These are phyloP conservation scores for Bubo blakistoni DNA, from an alignment of 2,113 vertebrate species.

Conservation along the genomic window DNA sequence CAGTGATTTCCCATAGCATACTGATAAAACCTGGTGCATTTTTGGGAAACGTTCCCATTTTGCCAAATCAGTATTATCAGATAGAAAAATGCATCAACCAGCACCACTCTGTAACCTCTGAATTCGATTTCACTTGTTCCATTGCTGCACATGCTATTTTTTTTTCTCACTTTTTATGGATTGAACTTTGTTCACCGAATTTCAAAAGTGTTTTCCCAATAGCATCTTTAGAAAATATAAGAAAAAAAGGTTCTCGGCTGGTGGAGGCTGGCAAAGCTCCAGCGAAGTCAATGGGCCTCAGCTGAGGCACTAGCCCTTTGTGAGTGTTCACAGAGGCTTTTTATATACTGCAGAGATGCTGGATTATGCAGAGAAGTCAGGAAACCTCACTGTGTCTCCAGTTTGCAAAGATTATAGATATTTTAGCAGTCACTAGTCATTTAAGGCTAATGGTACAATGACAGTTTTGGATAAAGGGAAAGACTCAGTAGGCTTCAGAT, in stretches of 20 bases:
- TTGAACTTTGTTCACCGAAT: constrained; percentile 17
- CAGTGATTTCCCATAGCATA: neutral
- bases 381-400: neutral
- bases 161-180: neutral
- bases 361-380: neutral
- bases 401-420: neutral
- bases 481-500: neutral
- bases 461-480: neutral
- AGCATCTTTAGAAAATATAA: constrained; percentile 26
- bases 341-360: constrained; percentile 28
- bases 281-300: neutral
- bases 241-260: constrained; percentile 19
- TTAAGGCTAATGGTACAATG: neutral
- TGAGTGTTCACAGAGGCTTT: constrained; percentile 53
- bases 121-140: neutral
- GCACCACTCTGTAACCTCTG: neutral
- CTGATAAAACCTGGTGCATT: neutral
- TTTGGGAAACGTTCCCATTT: neutral
- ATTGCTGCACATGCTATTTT: neutral
- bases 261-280: constrained; percentile 43
- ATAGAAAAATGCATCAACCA: neutral
- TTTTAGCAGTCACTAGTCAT: neutral
- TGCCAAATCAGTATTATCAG: neutral
- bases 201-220: constrained; percentile 50
- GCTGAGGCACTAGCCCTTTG: constrained; percentile 54